These are phyloP conservation scores for Macrophya annulata DNA, from an alignment of 2,888 invertebrate genomes.

Conservation along the genomic window DNA sequence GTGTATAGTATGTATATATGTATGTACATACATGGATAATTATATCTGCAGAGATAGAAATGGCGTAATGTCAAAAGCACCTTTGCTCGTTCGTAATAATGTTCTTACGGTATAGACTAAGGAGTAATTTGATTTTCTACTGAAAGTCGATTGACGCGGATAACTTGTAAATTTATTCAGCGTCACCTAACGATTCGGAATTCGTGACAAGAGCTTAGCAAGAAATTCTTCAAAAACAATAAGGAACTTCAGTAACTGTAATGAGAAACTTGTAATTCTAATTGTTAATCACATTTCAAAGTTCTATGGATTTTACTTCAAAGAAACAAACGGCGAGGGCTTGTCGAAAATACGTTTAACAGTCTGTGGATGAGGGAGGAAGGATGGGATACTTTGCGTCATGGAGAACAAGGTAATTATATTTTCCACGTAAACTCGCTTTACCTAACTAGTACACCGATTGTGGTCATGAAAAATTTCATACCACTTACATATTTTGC, in stretches of 20 bases:
- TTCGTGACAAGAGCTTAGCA: constrained; percentile 3
- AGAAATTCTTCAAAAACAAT: constrained; percentile 19
- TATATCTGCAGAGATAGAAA: neutral
- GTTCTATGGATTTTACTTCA: constrained; percentile 31
- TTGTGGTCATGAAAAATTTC: neutral
- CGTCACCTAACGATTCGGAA: constrained; percentile 38
- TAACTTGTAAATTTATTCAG: constrained; percentile 45
- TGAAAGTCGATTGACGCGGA: neutral
- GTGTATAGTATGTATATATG: too few species aligned
- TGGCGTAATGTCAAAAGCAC: constrained; percentile 2
- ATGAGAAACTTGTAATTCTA: constrained; percentile 26
- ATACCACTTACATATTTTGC: too few species aligned
- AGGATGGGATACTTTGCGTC: neutral
- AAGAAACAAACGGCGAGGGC: constrained; percentile 26
- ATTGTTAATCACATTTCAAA: constrained; percentile 38
- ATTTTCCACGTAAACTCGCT: constrained; percentile 8
- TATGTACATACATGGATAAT: neutral
- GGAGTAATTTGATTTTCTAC: constrained; percentile 12
- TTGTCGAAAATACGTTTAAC: neutral
- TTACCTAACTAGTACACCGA: neutral
- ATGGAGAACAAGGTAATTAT: neutral
- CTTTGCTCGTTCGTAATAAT: neutral
- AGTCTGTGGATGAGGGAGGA: neutral
- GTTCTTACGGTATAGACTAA: neutral
- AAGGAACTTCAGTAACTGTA: constrained; percentile 20